Evolutionary conservation across 2,888 invertebrate species (phyloP).

Genomic region (Amphipoea lucens): DNA sequence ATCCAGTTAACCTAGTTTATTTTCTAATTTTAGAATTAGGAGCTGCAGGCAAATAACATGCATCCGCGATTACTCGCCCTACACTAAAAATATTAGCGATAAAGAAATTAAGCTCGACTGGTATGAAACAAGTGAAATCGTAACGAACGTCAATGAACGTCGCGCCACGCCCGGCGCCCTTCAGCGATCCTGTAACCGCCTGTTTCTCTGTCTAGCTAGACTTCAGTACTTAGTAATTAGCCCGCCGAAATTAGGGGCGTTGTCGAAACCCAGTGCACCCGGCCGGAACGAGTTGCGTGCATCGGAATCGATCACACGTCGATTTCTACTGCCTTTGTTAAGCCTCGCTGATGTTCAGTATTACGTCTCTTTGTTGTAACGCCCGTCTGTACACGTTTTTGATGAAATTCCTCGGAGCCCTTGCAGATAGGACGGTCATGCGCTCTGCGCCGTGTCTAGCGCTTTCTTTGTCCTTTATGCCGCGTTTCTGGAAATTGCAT

Average conservation of each 20-base stretch:
- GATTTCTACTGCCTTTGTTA: conserved; percentile 60
- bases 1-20: conserved; percentile 39
- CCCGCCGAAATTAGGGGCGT: conserved; percentile 51
- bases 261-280: conserved; percentile 49
- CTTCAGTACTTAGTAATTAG: conserved; percentile 36
- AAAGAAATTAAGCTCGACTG: conserved; percentile 19
- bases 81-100: conserved; percentile 20
- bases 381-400: not conserved
- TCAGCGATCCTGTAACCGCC: conserved; percentile 24
- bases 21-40: conserved; percentile 31
- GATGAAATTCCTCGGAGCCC: conserved; percentile 25
- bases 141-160: conserved; percentile 17
- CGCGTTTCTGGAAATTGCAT: conserved; percentile 13
- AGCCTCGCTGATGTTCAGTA: not conserved
- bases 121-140: conserved; percentile 34
- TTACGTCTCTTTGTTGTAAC: conserved; percentile 13
- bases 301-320: conserved; percentile 48
- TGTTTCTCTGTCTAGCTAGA: conserved; percentile 16
- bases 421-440: conserved; percentile 28
- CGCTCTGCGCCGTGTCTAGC: conserved; percentile 19
- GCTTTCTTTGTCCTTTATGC: conserved; percentile 12
- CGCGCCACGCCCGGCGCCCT: conserved; percentile 52
- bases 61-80: not conserved
- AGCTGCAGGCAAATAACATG: not conserved
- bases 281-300: conserved; percentile 58